Conservation (phyloP, 1,140 invertebrate genomes). For the Bombus difficillimus region DNA sequence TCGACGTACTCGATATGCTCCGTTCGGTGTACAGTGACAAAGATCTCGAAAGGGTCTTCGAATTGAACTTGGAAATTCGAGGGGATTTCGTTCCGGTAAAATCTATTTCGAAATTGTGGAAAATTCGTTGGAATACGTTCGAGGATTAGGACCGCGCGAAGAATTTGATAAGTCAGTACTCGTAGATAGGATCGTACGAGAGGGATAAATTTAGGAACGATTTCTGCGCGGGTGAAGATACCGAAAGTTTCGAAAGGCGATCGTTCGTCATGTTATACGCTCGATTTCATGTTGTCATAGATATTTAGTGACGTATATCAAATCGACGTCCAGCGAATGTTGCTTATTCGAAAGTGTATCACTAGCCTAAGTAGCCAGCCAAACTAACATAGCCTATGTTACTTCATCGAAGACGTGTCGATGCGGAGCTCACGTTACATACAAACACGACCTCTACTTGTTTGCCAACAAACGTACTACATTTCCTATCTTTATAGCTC, state of each 20-base stretch:
- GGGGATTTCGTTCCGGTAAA: not conserved
- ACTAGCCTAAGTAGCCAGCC: constrained; percentile 5
- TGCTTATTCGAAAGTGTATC: constrained; percentile 11
- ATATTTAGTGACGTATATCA: not conserved
- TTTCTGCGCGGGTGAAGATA: not conserved
- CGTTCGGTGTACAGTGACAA: constrained; percentile 11
- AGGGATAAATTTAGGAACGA: not conserved
- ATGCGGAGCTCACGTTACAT: constrained; percentile 52
- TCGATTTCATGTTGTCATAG: not conserved
- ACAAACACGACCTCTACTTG: constrained; percentile 67
- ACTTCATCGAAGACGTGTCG: constrained; percentile 52
- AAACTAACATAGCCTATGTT: constrained; percentile 43
- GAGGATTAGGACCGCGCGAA: not conserved
- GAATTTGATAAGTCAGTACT: not conserved
- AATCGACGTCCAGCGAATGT: not conserved
- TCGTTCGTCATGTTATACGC: not conserved
- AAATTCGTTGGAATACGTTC: not conserved
- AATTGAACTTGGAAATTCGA: not conserved
- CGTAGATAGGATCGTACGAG: not conserved
- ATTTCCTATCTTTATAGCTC: constrained; percentile 70
- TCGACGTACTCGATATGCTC: not conserved
- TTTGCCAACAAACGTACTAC: constrained; percentile 67
- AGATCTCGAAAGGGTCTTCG: not conserved
- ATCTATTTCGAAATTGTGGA: not conserved
- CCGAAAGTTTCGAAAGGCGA: not conserved